phyloP scores from a whole-genome alignment of 1,140 invertebrate genomes.

The Zaprionus inermis region DNA sequence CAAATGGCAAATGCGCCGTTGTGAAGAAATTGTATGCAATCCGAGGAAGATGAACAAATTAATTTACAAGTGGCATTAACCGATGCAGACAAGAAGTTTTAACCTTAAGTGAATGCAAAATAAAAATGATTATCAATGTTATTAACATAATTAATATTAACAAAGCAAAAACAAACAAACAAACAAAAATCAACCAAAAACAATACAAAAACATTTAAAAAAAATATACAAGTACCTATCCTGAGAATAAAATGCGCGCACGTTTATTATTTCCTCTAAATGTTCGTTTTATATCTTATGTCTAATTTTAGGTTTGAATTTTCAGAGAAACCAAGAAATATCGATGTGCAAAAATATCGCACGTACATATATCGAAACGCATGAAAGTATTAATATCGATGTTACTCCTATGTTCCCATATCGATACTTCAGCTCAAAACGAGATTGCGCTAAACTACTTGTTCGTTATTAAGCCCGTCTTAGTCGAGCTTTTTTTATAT shows the following conservation, averaged over 20 bases:
- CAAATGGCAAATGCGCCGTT: conserved; percentile 44
- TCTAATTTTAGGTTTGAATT: conserved; percentile 15
- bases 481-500: not conserved
- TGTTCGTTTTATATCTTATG: conserved; percentile 51
- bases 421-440: not conserved
- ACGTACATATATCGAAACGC: not conserved
- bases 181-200: conserved; percentile 71
- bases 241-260: conserved; percentile 81
- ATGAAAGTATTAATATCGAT: not conserved
- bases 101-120: conserved; percentile 73
- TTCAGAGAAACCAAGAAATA: conserved; percentile 2
- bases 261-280: conserved; percentile 82
- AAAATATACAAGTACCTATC: conserved; percentile 82
- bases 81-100: conserved; percentile 73
- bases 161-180: conserved; percentile 61
- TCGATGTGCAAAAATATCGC: not conserved
- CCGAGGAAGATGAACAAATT: conserved; percentile 62
- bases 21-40: conserved; percentile 67
- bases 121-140: conserved; percentile 79
- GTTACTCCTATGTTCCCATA: not conserved
- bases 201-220: conserved; percentile 75
- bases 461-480: not conserved
- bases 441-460: too few species aligned
- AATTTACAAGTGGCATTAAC: conserved; percentile 67
- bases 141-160: conserved; percentile 83